Conservation (phyloP, 2,888 invertebrate species). For the Harpalus rufipes region DNA sequence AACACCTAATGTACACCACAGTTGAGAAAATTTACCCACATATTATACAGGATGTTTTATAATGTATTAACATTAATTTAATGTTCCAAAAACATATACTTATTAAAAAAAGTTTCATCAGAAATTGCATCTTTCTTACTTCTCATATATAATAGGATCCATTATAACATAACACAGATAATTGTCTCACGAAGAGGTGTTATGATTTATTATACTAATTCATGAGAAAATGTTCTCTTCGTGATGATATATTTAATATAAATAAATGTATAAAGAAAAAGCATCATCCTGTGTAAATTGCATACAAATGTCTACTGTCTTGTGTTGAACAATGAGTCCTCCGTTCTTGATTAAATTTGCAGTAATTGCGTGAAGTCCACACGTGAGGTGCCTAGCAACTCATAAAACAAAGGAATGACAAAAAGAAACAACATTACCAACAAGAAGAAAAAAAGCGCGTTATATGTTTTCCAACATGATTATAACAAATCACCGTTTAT, state of each 20-base stretch:
- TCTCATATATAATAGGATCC: background rate
- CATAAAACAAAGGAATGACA: constrained; percentile 50
- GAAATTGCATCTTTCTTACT: too few relatives aligned
- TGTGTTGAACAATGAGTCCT: constrained; percentile 1
- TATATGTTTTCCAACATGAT: constrained; percentile 60
- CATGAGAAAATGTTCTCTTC: background rate
- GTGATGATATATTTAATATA: constrained; percentile 6
- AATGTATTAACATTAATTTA: too few relatives aligned
- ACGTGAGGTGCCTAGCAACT: constrained; percentile 38
- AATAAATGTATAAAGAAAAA: background rate
- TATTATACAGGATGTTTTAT: too few relatives aligned
- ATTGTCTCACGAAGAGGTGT: background rate
- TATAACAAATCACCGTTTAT: constrained; percentile 66
- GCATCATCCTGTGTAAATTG: background rate
- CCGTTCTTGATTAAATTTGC: constrained; percentile 44
- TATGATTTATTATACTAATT: background rate
- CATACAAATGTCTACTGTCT: background rate
- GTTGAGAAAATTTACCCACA: too few relatives aligned
- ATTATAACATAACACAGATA: background rate
- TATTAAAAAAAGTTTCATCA: too few relatives aligned
- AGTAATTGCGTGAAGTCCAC: constrained; percentile 35
- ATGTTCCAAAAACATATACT: too few relatives aligned
- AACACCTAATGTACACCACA: too few relatives aligned
- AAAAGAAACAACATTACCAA: constrained; percentile 45
- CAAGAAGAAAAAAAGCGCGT: constrained; percentile 46